Conservation (phyloP, 2,888 invertebrate species). For the Napeogenes sylphis region DNA sequence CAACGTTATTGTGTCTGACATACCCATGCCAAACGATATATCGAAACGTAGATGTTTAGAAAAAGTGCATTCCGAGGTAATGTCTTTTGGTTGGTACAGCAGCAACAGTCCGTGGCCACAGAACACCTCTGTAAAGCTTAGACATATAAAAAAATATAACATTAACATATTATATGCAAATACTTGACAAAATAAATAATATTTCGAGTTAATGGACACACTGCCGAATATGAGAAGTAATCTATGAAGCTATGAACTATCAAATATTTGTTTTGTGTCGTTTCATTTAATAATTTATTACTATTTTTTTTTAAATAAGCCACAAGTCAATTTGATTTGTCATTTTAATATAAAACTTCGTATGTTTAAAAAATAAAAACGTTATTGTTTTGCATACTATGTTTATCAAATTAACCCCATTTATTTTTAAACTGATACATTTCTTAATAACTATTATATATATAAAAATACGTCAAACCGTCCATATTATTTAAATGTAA, state of each 20-base stretch:
- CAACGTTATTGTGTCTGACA: conserved; percentile 67
- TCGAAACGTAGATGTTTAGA: conserved; percentile 56
- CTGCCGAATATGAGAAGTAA: neutral
- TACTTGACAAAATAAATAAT: neutral
- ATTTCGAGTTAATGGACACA: neutral
- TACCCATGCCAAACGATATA: conserved; percentile 65
- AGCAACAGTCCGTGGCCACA: conserved; percentile 48
- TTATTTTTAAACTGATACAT: no score
- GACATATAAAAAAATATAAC: neutral
- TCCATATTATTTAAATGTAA: neutral
- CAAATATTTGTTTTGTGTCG: neutral
- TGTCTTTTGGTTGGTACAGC: conserved; percentile 56
- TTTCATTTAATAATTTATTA: no score
- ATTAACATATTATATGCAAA: neutral
- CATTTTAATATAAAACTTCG: no score
- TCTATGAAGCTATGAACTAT: conserved; percentile 1
- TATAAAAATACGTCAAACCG: neutral
- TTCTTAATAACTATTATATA: neutral
- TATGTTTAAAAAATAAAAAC: no score
- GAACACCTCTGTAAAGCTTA: neutral
- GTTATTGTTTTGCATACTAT: no score
- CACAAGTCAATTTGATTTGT: no score
- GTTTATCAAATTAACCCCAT: no score
- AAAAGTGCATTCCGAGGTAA: conserved; percentile 54
- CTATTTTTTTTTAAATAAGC: no score